These are phyloP conservation scores for Macropus fuliginosus DNA, from an alignment of 2,797 vertebrate genomes.

Conservation along the genomic window DNA sequence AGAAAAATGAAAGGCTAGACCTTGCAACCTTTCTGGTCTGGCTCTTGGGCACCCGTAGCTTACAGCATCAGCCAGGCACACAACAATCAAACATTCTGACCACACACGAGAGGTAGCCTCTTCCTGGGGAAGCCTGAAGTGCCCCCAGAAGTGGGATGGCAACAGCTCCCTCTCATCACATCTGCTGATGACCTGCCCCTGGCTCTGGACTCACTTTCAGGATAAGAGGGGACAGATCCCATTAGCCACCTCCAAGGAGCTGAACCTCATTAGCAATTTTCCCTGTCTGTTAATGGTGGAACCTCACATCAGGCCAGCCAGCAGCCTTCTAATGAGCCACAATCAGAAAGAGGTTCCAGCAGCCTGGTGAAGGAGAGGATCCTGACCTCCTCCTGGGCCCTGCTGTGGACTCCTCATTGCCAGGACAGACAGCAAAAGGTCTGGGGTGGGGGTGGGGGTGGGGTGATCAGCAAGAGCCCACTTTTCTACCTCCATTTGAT, in stretches of 20 bases:
- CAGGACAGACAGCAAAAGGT: neutral
- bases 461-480: neutral
- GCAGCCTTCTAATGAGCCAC: neutral
- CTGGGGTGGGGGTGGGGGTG: no score
- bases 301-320: neutral
- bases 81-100: neutral
- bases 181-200: neutral
- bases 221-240: neutral
- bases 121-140: rapidly evolving
- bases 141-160: no score
- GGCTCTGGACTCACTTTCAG: neutral
- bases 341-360: neutral
- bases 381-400: no score
- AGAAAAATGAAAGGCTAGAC: neutral
- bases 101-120: neutral
- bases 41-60: neutral
- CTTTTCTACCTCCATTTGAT: neutral
- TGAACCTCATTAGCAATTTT: neutral
- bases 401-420: rapidly evolving
- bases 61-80: no score
- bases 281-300: neutral
- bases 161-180: no score
- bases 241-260: neutral
- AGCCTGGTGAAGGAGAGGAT: neutral
- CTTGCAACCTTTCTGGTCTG: neutral